Evolutionary conservation across 2,113 vertebrate genomes (phyloP).

Genomic region (Bucco capensis): DNA sequence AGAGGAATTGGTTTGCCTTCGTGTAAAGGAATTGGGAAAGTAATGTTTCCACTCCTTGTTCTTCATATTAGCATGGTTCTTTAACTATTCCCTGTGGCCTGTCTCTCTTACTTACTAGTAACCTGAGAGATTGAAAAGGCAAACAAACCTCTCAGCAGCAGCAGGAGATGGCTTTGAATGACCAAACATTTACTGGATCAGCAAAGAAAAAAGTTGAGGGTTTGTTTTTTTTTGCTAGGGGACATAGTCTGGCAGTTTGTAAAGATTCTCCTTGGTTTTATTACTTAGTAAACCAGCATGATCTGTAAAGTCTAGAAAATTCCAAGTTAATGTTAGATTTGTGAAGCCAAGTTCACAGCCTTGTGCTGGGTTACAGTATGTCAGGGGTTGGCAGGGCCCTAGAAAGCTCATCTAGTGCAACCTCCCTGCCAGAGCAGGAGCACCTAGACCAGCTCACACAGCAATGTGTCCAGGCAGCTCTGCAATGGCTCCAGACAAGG

Average conservation of each 20-base stretch:
- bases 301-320: neutral
- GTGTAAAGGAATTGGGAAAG: neutral
- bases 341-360: neutral
- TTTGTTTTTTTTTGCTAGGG: neutral
- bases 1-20: neutral
- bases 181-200: neutral
- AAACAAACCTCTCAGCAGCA: neutral
- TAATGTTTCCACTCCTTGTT: neutral
- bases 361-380: rapidly evolving
- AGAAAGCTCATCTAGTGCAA: too few species aligned
- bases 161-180: neutral
- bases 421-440: too few species aligned
- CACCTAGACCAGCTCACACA: too few species aligned
- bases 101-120: neutral
- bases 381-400: too few species aligned
- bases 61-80: neutral
- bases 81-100: neutral
- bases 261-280: neutral
- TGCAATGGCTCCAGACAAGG: too few species aligned
- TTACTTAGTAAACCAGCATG: neutral
- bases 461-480: too few species aligned
- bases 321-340: neutral
- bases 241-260: neutral
- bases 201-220: neutral
- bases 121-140: neutral